phyloP scores from a whole-genome alignment of 2,113 vertebrate genomes.

The Trachemys scripta region DNA sequence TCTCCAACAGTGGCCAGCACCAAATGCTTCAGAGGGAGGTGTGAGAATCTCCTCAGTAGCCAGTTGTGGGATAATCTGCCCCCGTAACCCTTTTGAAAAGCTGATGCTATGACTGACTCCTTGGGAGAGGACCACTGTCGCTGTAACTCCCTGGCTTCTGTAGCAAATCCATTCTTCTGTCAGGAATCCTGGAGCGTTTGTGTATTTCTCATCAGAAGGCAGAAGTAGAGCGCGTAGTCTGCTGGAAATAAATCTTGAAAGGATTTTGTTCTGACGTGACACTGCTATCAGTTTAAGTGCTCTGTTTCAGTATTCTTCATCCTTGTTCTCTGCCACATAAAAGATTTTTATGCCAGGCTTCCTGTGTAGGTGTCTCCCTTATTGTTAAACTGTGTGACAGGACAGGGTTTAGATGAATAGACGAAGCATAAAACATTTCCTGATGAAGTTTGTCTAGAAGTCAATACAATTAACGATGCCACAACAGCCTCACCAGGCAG shows the following conservation, averaged over 20 bases:
- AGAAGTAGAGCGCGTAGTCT: background rate
- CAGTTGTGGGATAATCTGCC: background rate
- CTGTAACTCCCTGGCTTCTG: rapidly evolving
- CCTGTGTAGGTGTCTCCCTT: constrained; percentile 13
- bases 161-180: background rate
- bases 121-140: background rate
- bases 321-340: constrained; percentile 3
- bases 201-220: background rate
- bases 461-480: constrained; percentile 1
- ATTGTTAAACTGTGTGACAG: constrained; percentile 8
- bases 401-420: constrained; percentile 41
- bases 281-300: background rate
- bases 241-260: background rate
- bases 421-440: constrained; percentile 39
- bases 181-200: background rate
- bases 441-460: constrained; percentile 14
- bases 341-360: constrained; percentile 26
- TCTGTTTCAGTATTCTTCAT: constrained; percentile 17
- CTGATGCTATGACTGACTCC: background rate
- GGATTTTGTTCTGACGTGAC: background rate
- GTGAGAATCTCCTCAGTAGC: background rate
- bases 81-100: background rate
- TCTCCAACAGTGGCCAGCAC: background rate
- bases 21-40: background rate
- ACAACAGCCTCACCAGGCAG: constrained; percentile 6